Base-by-base conservation (phyloP, 1,140 invertebrate genomes). In the Papilio polytes region DNA sequence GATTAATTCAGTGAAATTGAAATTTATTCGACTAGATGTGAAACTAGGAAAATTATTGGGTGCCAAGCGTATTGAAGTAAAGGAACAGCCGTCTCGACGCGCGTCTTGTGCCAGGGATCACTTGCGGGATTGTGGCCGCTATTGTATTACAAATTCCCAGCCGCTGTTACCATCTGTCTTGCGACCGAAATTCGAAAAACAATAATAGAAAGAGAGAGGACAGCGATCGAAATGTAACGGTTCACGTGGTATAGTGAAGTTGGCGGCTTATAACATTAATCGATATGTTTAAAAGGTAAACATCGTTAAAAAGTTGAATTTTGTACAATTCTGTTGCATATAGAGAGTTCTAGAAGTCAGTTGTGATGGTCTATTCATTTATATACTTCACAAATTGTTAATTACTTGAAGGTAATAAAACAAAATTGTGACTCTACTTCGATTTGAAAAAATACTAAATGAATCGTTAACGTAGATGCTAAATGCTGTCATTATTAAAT, bases 111-210 rank as follows among this genome's bases (percentile, higher is more conserved):
- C 92, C 93, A 94, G 90, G 80, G 87, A 89, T 90, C 88, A 87
- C 81, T 78, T 84, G 83, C 83, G 83, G 81, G 86, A 85, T 86
- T 86, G 89, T 85, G 81, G 83, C 80, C 82, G 83, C 88, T 85
- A 92, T 94, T 92, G 90, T 94, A 90, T 81, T 87, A 89, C 87
- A 86, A 90, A 94, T 94, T 92, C 92, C 82, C 88, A 85, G 90
- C 86, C 91, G 90, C 85, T 91, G 90, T 90, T 91, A 87, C 87
- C 87, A 92, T 94, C 85, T 87, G 87, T 94, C 92, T 93, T 90
- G 81, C 84, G 81, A 86, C 80, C 86, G 87, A 90, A 91, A 89
- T 90, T 89, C 82, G 84, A 87, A 90, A 91, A 90, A 89, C 80
- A 88, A 87, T 89, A 87, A 89, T 86, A 86, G 84, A 85, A 82